A percentile compares a stretch with the other conserved stretches of the same genome.
Evolutionary conservation across 2,888 invertebrate species (phyloP).

Genomic region (Sarcophaga carnaria): DNA sequence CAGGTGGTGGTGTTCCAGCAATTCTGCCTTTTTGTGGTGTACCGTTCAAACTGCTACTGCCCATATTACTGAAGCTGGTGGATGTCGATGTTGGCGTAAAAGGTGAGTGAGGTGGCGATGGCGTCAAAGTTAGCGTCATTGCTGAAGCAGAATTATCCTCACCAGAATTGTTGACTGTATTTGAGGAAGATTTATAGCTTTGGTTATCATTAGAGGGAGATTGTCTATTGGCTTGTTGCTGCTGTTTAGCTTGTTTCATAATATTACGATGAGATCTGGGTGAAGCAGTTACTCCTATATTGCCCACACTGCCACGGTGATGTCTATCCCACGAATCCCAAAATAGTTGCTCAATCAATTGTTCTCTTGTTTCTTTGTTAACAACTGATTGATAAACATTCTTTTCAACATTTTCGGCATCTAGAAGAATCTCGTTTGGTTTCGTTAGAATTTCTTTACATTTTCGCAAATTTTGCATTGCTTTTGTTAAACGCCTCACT

Average conservation of each 20-base stretch:
- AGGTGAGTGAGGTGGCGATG: constrained; percentile 81
- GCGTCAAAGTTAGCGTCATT: constrained; percentile 79
- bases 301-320: constrained; percentile 80
- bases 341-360: constrained; percentile 84
- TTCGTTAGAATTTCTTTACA: constrained; percentile 82
- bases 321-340: constrained; percentile 96
- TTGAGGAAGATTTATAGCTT: constrained; percentile 64
- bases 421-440: constrained; percentile 53
- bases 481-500: constrained; percentile 89
- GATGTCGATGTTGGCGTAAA: constrained; percentile 73
- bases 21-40: constrained; percentile 78
- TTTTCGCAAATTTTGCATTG: constrained; percentile 91
- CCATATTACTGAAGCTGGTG: constrained; percentile 71
- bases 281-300: constrained; percentile 77
- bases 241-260: constrained; percentile 73
- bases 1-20: constrained; percentile 87
- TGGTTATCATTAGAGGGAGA: constrained; percentile 70
- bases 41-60: constrained; percentile 74
- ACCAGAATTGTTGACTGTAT: constrained; percentile 66
- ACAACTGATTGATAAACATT: not conserved
- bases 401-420: constrained; percentile 18
- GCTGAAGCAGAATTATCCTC: constrained; percentile 75
- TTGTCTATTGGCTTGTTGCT: constrained; percentile 68
- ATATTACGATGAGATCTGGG: constrained; percentile 77
- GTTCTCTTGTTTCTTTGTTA: constrained; percentile 70